Evolutionary conservation across 2,113 vertebrate genomes (phyloP).

Genomic region (Pituophis catenifer): DNA sequence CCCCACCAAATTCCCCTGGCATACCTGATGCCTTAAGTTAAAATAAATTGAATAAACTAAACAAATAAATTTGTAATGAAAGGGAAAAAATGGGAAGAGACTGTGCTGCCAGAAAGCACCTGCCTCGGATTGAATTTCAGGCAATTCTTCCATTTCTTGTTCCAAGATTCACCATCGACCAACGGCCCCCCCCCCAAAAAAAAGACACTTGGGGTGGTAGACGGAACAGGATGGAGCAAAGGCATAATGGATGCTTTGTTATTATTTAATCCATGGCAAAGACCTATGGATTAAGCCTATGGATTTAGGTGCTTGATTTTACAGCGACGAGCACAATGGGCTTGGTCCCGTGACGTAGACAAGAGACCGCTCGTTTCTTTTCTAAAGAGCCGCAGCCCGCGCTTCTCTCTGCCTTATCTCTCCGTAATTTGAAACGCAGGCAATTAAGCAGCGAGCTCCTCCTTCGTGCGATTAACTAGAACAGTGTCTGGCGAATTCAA

Average conservation of each 20-base stretch:
- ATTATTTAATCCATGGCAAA: neutral
- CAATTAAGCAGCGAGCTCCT: neutral
- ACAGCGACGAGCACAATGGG: neutral
- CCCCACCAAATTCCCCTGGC: neutral
- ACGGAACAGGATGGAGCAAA: neutral
- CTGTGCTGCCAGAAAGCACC: neutral
- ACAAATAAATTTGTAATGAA: neutral
- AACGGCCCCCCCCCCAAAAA: too few species aligned
- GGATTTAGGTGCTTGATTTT: neutral
- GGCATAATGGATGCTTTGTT: neutral
- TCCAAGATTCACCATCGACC: neutral
- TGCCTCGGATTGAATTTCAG: neutral
- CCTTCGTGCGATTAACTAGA: neutral
- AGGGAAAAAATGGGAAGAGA: neutral
- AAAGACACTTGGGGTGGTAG: neutral
- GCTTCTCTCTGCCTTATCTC: neutral
- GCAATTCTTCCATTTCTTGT: neutral
- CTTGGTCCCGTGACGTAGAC: neutral
- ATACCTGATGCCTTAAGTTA: neutral
- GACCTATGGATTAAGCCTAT: neutral
- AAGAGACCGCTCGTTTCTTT: neutral
- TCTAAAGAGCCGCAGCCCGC: neutral
- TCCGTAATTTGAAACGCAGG: neutral
- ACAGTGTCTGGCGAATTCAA: neutral
- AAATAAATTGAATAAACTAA: neutral